phyloP scores from a whole-genome alignment of 2,113 vertebrate species.

The Monarcha castaneiventris region DNA sequence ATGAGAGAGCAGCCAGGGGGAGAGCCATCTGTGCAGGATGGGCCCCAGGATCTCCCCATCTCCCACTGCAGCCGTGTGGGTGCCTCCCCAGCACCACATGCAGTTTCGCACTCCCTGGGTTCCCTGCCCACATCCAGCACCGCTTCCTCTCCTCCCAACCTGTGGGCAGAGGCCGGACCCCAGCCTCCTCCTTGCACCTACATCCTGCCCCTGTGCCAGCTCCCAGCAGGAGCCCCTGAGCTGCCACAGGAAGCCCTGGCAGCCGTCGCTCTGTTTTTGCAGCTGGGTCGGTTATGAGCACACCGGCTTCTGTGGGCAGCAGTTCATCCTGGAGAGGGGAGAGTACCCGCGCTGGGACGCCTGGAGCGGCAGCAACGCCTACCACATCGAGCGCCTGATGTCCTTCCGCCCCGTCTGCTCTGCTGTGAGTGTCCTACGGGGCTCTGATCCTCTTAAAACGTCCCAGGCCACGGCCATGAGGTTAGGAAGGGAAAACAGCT shows the following conservation, averaged over 20 bases:
- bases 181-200: background rate
- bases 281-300: slow-evolving; percentile 96
- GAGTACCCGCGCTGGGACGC: slow-evolving; percentile 96
- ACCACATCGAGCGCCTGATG: slow-evolving; percentile 94
- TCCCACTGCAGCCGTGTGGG: fast-evolving
- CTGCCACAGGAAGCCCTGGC: background rate
- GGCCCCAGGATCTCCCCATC: background rate
- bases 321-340: slow-evolving; percentile 95
- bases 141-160: background rate
- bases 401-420: slow-evolving; percentile 96
- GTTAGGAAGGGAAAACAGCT: background rate
- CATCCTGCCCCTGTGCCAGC: background rate
- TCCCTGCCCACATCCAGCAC: background rate
- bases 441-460: background rate
- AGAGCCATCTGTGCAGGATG: background rate
- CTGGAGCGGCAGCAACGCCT: slow-evolving; percentile 96
- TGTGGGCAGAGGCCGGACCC: background rate
- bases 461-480: fast-evolving
- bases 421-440: slow-evolving; percentile 78
- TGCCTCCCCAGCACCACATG: background rate
- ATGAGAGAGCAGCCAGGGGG: background rate
- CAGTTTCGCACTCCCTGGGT: background rate
- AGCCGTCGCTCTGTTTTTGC: slow-evolving; percentile 32
- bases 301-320: slow-evolving; percentile 93
- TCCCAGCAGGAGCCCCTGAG: background rate